A percentile compares a stretch with the other conserved stretches of the same genome.
Evolutionary conservation across 2,888 invertebrate species (phyloP).

Genomic region (Cryptocephalus moraei): DNA sequence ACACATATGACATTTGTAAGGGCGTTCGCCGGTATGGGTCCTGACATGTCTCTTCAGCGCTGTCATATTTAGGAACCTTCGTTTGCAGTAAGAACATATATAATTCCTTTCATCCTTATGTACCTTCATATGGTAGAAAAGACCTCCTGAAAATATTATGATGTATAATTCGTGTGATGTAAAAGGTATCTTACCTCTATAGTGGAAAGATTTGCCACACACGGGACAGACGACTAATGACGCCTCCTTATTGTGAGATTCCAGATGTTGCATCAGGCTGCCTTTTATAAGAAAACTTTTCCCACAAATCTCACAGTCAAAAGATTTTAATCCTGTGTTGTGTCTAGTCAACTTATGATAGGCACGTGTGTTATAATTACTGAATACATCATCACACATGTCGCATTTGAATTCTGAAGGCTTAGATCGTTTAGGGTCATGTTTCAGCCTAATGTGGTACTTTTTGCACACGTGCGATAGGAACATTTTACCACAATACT

Average conservation of each 20-base stretch:
- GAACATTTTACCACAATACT: constrained; percentile 3
- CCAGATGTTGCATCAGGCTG: constrained; percentile 5
- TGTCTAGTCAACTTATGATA: constrained; percentile 8
- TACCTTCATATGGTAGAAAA: constrained; percentile 20
- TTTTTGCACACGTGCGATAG: neutral
- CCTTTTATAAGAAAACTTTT: constrained; percentile 6
- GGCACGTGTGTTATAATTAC: constrained; percentile 1
- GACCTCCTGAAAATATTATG: constrained; percentile 7
- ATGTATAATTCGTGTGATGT: neutral
- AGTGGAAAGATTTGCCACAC: constrained; percentile 11
- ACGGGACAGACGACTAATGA: constrained; percentile 9
- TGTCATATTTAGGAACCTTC: constrained; percentile 7
- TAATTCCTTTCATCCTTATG: constrained; percentile 15
- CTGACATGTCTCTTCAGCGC: constrained; percentile 14
- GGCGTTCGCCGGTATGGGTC: constrained; percentile 15
- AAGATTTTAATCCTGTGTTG: constrained; percentile 2
- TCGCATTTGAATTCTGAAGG: constrained; percentile 6
- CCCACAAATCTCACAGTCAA: constrained; percentile 4
- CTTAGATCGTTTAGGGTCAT: neutral
- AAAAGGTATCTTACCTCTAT: constrained; percentile 3
- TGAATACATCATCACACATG: constrained; percentile 6
- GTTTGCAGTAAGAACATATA: constrained; percentile 13
- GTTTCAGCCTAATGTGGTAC: constrained; percentile 3
- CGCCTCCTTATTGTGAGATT: constrained; percentile 4
- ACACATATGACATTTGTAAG: constrained; percentile 14